These are phyloP conservation scores for Trididemnum clinides DNA, from an alignment of 23 tunicate genomes.

Conservation along the genomic window DNA sequence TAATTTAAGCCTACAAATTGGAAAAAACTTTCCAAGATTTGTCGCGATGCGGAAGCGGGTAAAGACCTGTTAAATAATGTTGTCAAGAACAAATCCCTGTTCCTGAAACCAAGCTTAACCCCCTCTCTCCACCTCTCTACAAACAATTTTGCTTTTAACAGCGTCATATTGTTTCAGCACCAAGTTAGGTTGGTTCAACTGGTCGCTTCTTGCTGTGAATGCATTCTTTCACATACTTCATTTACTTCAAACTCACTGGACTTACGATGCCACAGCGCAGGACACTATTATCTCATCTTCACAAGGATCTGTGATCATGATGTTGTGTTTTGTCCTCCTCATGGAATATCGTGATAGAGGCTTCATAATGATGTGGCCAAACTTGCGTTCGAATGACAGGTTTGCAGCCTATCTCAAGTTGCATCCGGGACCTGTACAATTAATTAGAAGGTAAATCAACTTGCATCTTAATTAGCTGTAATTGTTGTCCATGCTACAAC, in stretches of 20 bases:
- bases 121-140: too few relatives aligned
- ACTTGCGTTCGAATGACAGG: conserved; percentile 74
- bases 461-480: too few relatives aligned
- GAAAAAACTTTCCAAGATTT: too few relatives aligned
- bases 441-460: conserved; percentile 91
- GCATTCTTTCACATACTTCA: conserved; percentile 86
- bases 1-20: too few relatives aligned
- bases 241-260: conserved; percentile 95
- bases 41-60: too few relatives aligned
- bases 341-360: conserved; percentile 97
- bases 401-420: conserved; percentile 72
- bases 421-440: conserved; percentile 63
- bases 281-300: conserved; percentile 85
- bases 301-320: conserved; percentile 98
- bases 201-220: conserved; percentile 76
- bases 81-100: too few relatives aligned
- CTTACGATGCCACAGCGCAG: conserved; percentile 95
- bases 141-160: too few relatives aligned
- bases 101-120: too few relatives aligned
- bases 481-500: too few relatives aligned
- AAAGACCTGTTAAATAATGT: too few relatives aligned
- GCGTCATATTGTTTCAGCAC: conserved; percentile 51
- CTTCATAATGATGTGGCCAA: conserved; percentile 94
- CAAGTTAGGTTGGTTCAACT: conserved; percentile 89
- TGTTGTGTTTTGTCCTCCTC: conserved; percentile 79